A percentile compares a stretch with the other conserved stretches of the same genome.
These are phyloP conservation scores for Penaeus chinensis DNA, from an alignment of 1,140 invertebrate genomes.

Conservation along the genomic window DNA sequence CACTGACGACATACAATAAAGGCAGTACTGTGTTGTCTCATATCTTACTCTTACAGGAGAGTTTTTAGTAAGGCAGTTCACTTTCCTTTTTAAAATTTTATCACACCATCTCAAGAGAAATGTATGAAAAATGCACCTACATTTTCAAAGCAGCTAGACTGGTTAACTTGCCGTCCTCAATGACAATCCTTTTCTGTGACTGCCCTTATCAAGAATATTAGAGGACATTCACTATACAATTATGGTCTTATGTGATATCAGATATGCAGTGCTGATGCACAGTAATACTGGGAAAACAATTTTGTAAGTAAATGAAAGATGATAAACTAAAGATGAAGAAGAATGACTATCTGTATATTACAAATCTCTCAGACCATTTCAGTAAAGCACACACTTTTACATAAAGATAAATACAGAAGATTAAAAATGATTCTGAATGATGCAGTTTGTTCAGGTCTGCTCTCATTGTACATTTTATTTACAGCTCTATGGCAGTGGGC, in stretches of 20 bases:
- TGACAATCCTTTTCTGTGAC: background rate
- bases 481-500: slow-evolving; percentile 50
- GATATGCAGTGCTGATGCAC: slow-evolving; percentile 20
- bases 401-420: slow-evolving; percentile 28
- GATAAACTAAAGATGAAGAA: slow-evolving; percentile 20
- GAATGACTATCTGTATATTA: slow-evolving; percentile 29
- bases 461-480: slow-evolving; percentile 46
- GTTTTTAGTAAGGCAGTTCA: slow-evolving; percentile 36
- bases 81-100: background rate
- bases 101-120: slow-evolving; percentile 9
- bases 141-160: too few relatives aligned
- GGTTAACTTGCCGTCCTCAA: too few relatives aligned
- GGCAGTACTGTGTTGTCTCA: background rate
- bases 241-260: slow-evolving; percentile 8
- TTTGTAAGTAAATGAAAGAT: slow-evolving; percentile 10
- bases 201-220: background rate
- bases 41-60: slow-evolving; percentile 14
- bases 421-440: background rate
- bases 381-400: slow-evolving; percentile 32
- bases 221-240: slow-evolving; percentile 6
- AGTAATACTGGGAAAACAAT: slow-evolving; percentile 1
- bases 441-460: slow-evolving; percentile 7
- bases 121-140: background rate
- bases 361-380: slow-evolving; percentile 9
- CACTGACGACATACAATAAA: slow-evolving; percentile 2